A percentile compares a stretch with the other conserved stretches of the same genome.
phyloP scores from a whole-genome alignment of 2,797 vertebrate genomes.

The Mormyrus hasselquistii region DNA sequence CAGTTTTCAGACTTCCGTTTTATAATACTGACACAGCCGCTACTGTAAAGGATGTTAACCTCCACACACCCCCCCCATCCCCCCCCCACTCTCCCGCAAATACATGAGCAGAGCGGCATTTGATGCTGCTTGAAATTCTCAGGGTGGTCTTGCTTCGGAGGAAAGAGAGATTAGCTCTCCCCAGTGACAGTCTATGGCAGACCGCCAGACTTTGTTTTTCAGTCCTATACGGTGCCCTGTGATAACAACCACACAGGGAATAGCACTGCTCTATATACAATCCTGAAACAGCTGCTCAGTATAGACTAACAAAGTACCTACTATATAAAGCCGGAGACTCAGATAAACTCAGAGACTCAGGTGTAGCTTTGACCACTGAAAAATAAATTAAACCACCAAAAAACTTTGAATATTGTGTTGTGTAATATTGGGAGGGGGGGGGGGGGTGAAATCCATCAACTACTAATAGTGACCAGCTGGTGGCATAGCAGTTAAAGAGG shows the following conservation, averaged over 20 bases:
- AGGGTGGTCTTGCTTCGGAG: conserved; percentile 7
- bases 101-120: neutral
- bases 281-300: neutral
- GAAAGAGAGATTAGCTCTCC: neutral
- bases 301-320: neutral
- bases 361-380: neutral
- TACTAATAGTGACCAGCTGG: neutral
- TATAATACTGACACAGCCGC: neutral
- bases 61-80: neutral
- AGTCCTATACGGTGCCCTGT: neutral
- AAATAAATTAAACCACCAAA: neutral
- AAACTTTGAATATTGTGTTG: neutral
- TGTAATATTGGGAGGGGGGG: neutral
- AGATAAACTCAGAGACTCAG: neutral
- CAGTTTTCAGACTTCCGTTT: neutral
- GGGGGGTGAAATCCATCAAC: neutral
- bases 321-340: neutral
- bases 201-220: neutral
- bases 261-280: conserved; percentile 4
- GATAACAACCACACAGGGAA: neutral
- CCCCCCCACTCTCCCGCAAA: neutral
- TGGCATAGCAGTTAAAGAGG: neutral
- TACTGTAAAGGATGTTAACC: neutral
- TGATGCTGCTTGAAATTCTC: conserved; percentile 1
- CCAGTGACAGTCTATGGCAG: neutral